A percentile compares a stretch with the other conserved stretches of the same genome.
phyloP scores from a whole-genome alignment of 2,888 invertebrate genomes.

The Chaetogeoica ovagalla region DNA sequence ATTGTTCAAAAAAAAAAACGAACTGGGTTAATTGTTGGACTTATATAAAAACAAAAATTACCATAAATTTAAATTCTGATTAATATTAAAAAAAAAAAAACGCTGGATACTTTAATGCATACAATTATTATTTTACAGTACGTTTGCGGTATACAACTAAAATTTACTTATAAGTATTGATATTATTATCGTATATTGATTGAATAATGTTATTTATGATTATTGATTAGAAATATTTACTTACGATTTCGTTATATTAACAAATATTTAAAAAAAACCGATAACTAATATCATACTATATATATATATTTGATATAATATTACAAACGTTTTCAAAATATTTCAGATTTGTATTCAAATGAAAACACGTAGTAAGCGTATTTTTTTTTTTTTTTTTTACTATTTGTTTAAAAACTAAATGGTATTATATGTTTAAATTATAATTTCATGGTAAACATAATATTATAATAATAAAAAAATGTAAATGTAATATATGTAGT shows the following conservation, averaged over 20 bases:
- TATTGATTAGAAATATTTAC: too few relatives aligned
- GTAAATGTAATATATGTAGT: too few relatives aligned
- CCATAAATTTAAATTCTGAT: constrained; percentile 1
- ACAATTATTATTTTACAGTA: too few relatives aligned
- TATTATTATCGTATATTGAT: too few relatives aligned
- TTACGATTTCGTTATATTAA: neutral
- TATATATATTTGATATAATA: neutral
- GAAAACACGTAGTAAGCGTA: too few relatives aligned
- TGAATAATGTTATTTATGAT: too few relatives aligned
- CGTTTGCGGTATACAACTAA: neutral
- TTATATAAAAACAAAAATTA: constrained; percentile 16
- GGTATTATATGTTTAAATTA: too few relatives aligned
- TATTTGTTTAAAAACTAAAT: too few relatives aligned
- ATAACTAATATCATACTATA: neutral
- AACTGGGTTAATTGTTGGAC: constrained; percentile 7
- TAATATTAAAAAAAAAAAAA: neutral
- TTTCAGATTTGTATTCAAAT: neutral
- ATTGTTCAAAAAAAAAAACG: constrained; percentile 21
- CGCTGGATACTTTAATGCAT: neutral
- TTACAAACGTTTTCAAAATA: neutral
- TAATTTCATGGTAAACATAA: too few relatives aligned
- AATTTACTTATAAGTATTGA: too few relatives aligned
- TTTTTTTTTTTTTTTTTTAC: too few relatives aligned
- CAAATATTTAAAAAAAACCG: neutral
- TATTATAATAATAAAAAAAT: too few relatives aligned